These are phyloP conservation scores for Cryptus armator DNA, from an alignment of 2,888 invertebrate genomes.

Conservation along the genomic window DNA sequence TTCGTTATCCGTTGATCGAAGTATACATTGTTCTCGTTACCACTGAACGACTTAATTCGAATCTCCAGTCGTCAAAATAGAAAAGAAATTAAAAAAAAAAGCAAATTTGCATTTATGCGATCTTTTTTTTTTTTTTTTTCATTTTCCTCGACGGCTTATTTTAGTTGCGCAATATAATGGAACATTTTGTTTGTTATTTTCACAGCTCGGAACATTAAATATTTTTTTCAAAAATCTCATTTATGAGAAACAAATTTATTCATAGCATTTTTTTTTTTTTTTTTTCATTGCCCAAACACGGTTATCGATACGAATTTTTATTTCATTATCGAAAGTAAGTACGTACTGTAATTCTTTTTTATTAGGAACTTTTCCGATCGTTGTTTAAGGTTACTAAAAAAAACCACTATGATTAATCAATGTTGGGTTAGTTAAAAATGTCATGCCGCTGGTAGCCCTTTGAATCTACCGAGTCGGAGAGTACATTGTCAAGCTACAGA, in stretches of 20 bases:
- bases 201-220: not conserved
- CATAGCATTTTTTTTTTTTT: not conserved
- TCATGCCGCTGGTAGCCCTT: too few relatives aligned
- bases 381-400: not conserved
- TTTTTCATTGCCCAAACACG: not conserved
- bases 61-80: not conserved
- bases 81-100: not conserved
- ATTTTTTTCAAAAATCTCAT: not conserved
- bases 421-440: too few relatives aligned
- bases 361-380: not conserved
- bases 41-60: not conserved
- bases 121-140: too few relatives aligned
- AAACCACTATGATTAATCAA: too few relatives aligned
- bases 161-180: not conserved
- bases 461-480: not conserved
- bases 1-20: not conserved
- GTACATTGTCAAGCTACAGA: not conserved
- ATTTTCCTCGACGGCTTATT: not conserved
- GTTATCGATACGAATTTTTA: not conserved
- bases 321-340: not conserved
- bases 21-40: not conserved
- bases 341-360: not conserved
- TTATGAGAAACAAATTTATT: not conserved
- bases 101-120: not conserved
- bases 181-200: not conserved